These are phyloP conservation scores for Lagorchestes hirsutus DNA, from an alignment of 2,797 vertebrate genomes.

Conservation along the genomic window DNA sequence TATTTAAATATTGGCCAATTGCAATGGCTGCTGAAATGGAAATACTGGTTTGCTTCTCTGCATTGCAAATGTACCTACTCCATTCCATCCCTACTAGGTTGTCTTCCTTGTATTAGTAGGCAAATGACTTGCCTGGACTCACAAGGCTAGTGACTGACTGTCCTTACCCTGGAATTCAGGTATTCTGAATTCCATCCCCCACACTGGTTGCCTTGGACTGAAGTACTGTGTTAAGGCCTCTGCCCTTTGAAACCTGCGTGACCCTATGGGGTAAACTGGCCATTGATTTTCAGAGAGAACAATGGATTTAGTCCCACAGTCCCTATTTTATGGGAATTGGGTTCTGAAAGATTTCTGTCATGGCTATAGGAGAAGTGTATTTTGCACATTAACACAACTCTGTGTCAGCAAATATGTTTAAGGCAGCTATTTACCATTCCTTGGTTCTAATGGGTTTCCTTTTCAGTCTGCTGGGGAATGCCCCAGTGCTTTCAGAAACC, in stretches of 20 bases:
- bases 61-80: neutral
- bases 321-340: conserved; percentile 32
- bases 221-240: neutral
- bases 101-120: neutral
- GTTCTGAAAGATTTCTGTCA: conserved; percentile 18
- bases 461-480: conserved; percentile 57
- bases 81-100: neutral
- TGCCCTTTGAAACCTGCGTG: neutral
- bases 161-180: neutral
- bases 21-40: neutral
- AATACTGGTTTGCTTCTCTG: neutral
- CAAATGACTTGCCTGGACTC: neutral
- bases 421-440: conserved; percentile 31
- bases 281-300: conserved; percentile 27
- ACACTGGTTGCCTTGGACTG: neutral
- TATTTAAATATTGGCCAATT: neutral
- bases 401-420: conserved; percentile 25
- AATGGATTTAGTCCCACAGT: conserved; percentile 35
- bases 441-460: conserved; percentile 37
- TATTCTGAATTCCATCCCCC: neutral
- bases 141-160: neutral
- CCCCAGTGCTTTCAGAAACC: conserved; percentile 59
- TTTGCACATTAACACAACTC: conserved; percentile 23
- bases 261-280: neutral
- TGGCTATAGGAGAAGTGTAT: neutral